Conservation (phyloP, 2,113 vertebrate genomes). For the Cichladusa arquata region DNA sequence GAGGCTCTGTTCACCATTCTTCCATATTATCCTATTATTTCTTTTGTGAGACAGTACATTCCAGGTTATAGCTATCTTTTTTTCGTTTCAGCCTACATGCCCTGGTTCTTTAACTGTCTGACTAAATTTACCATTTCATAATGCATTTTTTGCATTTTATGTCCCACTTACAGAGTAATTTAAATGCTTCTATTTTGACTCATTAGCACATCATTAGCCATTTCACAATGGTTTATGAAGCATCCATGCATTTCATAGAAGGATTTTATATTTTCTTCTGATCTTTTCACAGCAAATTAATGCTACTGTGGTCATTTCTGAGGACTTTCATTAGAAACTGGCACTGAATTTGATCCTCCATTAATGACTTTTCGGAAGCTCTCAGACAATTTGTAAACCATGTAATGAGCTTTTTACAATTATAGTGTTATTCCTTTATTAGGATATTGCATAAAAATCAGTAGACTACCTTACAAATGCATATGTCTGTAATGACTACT, state of each 20-base stretch:
- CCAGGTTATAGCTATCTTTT: neutral
- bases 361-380: neutral
- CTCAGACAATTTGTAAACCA: neutral
- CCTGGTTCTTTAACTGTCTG: neutral
- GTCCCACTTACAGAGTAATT: neutral
- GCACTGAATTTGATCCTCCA: neutral
- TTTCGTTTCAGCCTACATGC: neutral
- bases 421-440: neutral
- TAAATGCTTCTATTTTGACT: neutral
- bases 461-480: neutral
- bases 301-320: neutral
- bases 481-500: neutral
- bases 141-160: neutral
- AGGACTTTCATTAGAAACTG: neutral
- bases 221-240: neutral
- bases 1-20: neutral
- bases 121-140: slow-evolving; percentile 8
- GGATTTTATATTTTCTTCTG: neutral
- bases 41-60: neutral
- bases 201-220: neutral
- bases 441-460: neutral
- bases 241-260: neutral
- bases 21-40: neutral
- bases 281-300: neutral
- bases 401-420: neutral